A percentile compares a stretch with the other conserved stretches of the same genome.
Conservation (phyloP, 2,113 vertebrate genomes). For the Amphiprion percula region DNA sequence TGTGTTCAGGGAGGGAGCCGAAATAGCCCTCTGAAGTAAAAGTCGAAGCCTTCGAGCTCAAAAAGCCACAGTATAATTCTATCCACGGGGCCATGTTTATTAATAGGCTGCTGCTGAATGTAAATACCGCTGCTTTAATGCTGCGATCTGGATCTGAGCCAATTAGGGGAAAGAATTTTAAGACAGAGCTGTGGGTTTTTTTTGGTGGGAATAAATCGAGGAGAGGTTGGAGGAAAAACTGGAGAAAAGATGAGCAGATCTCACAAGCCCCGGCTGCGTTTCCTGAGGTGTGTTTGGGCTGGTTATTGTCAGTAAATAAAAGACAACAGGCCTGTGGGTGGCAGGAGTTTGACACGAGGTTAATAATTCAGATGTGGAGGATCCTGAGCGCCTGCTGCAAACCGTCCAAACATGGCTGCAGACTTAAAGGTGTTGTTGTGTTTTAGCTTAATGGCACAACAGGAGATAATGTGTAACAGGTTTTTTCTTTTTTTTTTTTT, state of each 20-base stretch:
- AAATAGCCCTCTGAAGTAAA: slow-evolving; percentile 58
- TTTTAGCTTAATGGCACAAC: slow-evolving; percentile 20
- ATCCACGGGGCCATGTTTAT: slow-evolving; percentile 69
- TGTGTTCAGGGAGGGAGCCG: slow-evolving; percentile 2
- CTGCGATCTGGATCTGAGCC: slow-evolving; percentile 45
- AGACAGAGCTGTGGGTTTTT: background rate
- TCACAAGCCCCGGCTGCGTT: background rate
- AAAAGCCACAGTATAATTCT: slow-evolving; percentile 45
- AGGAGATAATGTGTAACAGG: slow-evolving; percentile 22
- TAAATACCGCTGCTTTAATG: slow-evolving; percentile 64
- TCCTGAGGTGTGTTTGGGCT: slow-evolving; percentile 15
- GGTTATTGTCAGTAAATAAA: slow-evolving; percentile 49
- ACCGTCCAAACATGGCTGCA: slow-evolving; percentile 3
- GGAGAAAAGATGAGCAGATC: background rate
- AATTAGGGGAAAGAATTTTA: slow-evolving; percentile 35
- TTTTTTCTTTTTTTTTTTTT: background rate
- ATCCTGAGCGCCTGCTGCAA: slow-evolving; percentile 39
- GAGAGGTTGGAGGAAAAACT: background rate
- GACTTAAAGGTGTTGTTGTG: slow-evolving; percentile 30
- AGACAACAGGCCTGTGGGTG: slow-evolving; percentile 52
- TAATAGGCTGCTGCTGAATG: slow-evolving; percentile 62
- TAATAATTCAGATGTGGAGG: slow-evolving; percentile 60
- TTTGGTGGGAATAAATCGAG: background rate
- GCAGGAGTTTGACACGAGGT: slow-evolving; percentile 39
- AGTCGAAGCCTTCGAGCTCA: slow-evolving; percentile 20